Evolutionary conservation across 2,113 vertebrate genomes (phyloP), one percentile per base, ranked within the genome.

Genomic region (Indri indri): DNA sequence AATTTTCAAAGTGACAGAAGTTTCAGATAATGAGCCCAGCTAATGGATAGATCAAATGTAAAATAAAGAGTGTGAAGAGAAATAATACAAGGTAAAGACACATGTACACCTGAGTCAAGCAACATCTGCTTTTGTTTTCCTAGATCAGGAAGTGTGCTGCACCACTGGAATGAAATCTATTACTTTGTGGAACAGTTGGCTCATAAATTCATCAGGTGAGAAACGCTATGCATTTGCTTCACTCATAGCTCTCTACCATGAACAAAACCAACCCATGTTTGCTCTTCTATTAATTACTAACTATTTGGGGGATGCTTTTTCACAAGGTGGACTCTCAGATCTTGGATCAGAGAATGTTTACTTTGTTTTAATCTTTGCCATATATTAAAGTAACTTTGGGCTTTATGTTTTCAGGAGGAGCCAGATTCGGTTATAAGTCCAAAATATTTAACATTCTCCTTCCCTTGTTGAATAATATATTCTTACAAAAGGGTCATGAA

Each of bases 151-250:
- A 99, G 99, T n/a, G 99, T 99, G 92, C 99, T 99, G 97, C 99
- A 99, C 90, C 99, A 99, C 94, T 99, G 99, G 99, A 99, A 98
- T 65, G 99, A 99, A 98, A 99, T 99, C 95, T 99, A 99, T 97
- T 99, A 99, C 88, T 99, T 99, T 97, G 99, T 99, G 95, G 99
- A 99, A 97, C 99, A 99, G 97, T 98, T 99, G 98, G 99, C 99
- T 81, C 99, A 99, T 91, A 99, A 99, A 98, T 99, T 99, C 98
- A 99, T 99, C 93, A 99, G 99, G 99, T 99, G 98, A 99, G 98
- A 95, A 61, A 59, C 27, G 32, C 17, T 42, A 40, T 52, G 27
- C 22, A 2, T 63, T 27, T 25, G 18, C 11, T 66, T 59, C 59
- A 20, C 23, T 57, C 65, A 17, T 66, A 27, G 12, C 32, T 90